Percentiles rank a stretch among this genome's conserved stretches.
Conservation (phyloP, 1,140 invertebrate genomes). For the Hetaerina americana region DNA sequence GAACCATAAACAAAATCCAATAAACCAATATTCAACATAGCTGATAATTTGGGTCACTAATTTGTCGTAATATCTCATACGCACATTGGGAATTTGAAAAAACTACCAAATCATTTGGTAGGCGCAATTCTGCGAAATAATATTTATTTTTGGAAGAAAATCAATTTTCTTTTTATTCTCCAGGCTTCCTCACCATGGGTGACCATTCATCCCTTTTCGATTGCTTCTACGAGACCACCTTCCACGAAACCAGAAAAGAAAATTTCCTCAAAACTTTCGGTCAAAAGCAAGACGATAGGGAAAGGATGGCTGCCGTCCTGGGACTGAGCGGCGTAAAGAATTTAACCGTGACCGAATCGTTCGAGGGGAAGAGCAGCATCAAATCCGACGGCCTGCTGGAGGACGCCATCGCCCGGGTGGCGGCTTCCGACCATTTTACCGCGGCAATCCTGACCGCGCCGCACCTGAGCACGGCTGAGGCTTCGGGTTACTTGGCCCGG, state of each 20-base stretch:
- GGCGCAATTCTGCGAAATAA: no score
- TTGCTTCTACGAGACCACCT: not conserved
- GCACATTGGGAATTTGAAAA: no score
- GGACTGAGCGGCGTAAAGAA: not conserved
- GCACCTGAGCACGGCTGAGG: not conserved
- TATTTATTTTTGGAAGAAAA: no score
- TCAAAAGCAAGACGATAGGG: not conserved
- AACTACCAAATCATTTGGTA: no score
- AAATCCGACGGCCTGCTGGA: not conserved
- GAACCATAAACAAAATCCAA: no score
- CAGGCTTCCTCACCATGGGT: not conserved
- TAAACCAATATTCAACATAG: no score
- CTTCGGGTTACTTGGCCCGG: not conserved
- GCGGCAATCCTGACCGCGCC: not conserved
- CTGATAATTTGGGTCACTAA: no score
- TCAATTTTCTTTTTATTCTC: no score
- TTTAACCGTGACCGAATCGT: not conserved
- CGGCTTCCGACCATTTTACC: not conserved
- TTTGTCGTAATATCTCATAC: no score
- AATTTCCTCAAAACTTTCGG: not conserved
- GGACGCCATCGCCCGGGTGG: not conserved
- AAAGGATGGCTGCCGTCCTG: not conserved
- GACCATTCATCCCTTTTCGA: not conserved
- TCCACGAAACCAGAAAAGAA: not conserved
- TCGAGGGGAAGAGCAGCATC: not conserved